Evolutionary conservation across 2,113 vertebrate genomes (phyloP), one percentile per base, ranked within the genome.

Genomic region (Tapirus terrestris): DNA sequence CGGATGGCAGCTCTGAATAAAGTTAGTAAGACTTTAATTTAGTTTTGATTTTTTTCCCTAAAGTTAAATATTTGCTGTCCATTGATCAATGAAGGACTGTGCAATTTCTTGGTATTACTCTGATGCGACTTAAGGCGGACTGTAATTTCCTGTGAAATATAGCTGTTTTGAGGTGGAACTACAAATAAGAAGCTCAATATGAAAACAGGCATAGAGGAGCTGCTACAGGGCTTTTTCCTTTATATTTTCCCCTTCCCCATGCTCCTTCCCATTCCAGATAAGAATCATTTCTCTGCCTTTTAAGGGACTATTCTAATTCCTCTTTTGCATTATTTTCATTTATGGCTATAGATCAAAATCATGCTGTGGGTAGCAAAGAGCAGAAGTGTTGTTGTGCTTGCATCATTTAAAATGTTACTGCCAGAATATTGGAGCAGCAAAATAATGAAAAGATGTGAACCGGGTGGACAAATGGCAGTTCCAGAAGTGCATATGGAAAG

Each of bases 51-150:
- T 90, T 95, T 96, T 45, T 2, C 3, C 51, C 82, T 79, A 72
- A 93, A 97, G 77, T 97, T 97, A 97, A 98, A 98, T 94, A 96
- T 94, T 93, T 98, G 89, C 77, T 91, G 48, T 93, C 31, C 17
- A 91, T 89, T 92, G 86, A 97, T 97, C 82, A 96, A 87, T 36
- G 63, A 89, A 86, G 75, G 70, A 81, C 61, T 53, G 13, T 96
- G 53, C 7, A 91, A 79, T 94, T 94, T 95, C 72, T 97, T 82
- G 53, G 20, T 84, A 51, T 90, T 96, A 67, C 58, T 96, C 39
- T 95, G 51, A 92, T 56, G 94, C 86, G 56, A 80, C 83, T 92
- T 89, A 86, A 58, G 29, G 39, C 56, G 92, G 89, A 92, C 73
- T 90, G 43, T 89, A 95, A 97, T 97, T 98, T 97, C 89, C 92